A percentile compares a stretch with the other conserved stretches of the same genome.
Evolutionary conservation across 2,888 invertebrate genomes (phyloP).

Genomic region (Dorcus parallelipipedus): DNA sequence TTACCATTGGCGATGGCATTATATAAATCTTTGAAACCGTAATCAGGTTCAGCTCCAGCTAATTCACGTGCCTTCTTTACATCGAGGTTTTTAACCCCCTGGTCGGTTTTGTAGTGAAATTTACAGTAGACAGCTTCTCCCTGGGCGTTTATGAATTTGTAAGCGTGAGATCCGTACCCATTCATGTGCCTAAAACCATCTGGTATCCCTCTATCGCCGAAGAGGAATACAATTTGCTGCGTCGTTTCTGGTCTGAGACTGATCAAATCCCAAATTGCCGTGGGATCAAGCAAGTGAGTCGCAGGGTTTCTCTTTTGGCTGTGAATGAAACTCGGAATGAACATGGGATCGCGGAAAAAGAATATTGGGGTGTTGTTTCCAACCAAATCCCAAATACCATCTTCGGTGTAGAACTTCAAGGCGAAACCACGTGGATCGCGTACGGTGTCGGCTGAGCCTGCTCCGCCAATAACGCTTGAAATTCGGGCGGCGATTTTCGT

Average conservation of each 20-base stretch:
- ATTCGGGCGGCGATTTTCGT: slow-evolving; percentile 79
- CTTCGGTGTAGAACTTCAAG: slow-evolving; percentile 89
- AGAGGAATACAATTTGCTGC: slow-evolving; percentile 82
- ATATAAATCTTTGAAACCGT: slow-evolving; percentile 82
- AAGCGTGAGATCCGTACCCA: slow-evolving; percentile 93
- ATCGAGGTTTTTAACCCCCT: slow-evolving; percentile 79
- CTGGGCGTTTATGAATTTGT: slow-evolving; percentile 79
- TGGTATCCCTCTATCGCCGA: slow-evolving; percentile 90
- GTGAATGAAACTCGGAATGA: slow-evolving; percentile 94
- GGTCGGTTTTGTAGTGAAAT: slow-evolving; percentile 91
- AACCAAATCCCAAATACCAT: slow-evolving; percentile 91
- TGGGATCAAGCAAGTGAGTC: slow-evolving; percentile 85
- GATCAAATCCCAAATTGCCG: slow-evolving; percentile 97
- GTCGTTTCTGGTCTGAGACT: slow-evolving; percentile 81
- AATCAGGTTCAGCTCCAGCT: slow-evolving; percentile 80
- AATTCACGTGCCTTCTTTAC: slow-evolving; percentile 67
- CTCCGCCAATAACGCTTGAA: slow-evolving; percentile 86
- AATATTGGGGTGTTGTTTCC: slow-evolving; percentile 93
- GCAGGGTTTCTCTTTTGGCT: slow-evolving; percentile 95
- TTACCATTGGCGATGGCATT: slow-evolving; percentile 78
- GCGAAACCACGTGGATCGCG: slow-evolving; percentile 93
- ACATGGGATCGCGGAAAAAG: slow-evolving; percentile 84
- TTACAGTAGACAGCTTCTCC: slow-evolving; percentile 77
- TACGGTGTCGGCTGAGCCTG: slow-evolving; percentile 86
- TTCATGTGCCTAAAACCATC: slow-evolving; percentile 93